Conservation (phyloP, 2,888 invertebrate genomes). For the Ophion ellenae region DNA sequence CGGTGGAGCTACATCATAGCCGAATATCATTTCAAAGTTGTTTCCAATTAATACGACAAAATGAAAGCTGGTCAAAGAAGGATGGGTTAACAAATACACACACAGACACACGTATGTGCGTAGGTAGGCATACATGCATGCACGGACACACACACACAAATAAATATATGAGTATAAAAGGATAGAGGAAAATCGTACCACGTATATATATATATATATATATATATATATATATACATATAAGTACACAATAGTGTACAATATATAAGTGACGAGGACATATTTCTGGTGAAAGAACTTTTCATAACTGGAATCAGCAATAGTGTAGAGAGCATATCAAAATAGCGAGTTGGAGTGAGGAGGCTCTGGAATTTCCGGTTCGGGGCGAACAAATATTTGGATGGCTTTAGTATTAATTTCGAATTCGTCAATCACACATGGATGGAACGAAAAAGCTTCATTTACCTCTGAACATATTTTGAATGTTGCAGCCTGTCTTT, state of each 20-base stretch:
- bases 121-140: background rate
- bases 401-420: conserved; percentile 62
- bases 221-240: too few species aligned
- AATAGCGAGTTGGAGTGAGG: conserved; percentile 49
- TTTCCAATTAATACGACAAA: conserved; percentile 76
- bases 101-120: background rate
- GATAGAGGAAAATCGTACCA: conserved; percentile 37
- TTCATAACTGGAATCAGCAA: conserved; percentile 23
- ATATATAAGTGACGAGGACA: conserved; percentile 32
- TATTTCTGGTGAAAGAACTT: conserved; percentile 31
- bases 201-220: background rate
- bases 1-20: conserved; percentile 70
- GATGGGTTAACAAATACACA: conserved; percentile 55
- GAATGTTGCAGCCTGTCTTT: background rate
- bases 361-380: conserved; percentile 70
- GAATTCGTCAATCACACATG: conserved; percentile 74
- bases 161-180: conserved; percentile 39
- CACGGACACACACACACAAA: conserved; percentile 27
- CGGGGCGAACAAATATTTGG: conserved; percentile 28
- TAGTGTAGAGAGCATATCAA: conserved; percentile 24
- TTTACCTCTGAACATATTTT: conserved; percentile 68
- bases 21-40: conserved; percentile 76
- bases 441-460: conserved; percentile 73
- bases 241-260: background rate
- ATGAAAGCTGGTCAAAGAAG: conserved; percentile 70